phyloP scores from a whole-genome alignment of 2,888 invertebrate genomes.

The Hydraecia micacea region DNA sequence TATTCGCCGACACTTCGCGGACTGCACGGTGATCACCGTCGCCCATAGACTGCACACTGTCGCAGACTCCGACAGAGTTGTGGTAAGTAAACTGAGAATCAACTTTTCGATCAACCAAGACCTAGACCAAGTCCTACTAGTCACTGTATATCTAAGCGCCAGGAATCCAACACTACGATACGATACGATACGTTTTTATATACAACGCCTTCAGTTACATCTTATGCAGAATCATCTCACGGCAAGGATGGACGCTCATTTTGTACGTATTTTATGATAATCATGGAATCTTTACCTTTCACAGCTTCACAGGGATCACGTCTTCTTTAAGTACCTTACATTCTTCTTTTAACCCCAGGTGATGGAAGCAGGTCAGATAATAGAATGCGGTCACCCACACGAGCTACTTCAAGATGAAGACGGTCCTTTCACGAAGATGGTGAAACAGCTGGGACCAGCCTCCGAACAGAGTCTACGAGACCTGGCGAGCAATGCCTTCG shows the following conservation, averaged over 20 bases:
- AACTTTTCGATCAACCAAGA: not conserved
- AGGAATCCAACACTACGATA: not conserved
- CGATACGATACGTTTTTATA: not conserved
- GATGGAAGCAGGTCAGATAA: slow-evolving; percentile 91
- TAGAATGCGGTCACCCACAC: slow-evolving; percentile 94
- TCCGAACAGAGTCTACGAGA: slow-evolving; percentile 85
- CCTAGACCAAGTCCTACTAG: not conserved
- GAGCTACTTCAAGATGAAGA: slow-evolving; percentile 89
- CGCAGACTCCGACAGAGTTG: slow-evolving; percentile 96
- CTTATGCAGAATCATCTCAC: not conserved
- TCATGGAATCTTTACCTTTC: not conserved
- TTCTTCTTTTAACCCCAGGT: slow-evolving; percentile 72
- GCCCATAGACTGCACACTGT: slow-evolving; percentile 97
- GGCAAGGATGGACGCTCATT: not conserved
- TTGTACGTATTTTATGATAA: not conserved
- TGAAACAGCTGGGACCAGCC: slow-evolving; percentile 91
- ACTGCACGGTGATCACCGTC: slow-evolving; percentile 97
- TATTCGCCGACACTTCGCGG: slow-evolving; percentile 94
- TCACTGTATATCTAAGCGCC: not conserved
- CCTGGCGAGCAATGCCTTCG: slow-evolving; percentile 80
- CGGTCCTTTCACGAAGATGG: slow-evolving; percentile 91
- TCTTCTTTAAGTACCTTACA: not conserved
- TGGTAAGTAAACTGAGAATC: slow-evolving; percentile 90
- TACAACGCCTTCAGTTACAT: not conserved
- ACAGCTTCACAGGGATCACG: not conserved